These are phyloP conservation scores for Tanypteryx hageni DNA, from an alignment of 2,888 invertebrate species.

Conservation along the genomic window DNA sequence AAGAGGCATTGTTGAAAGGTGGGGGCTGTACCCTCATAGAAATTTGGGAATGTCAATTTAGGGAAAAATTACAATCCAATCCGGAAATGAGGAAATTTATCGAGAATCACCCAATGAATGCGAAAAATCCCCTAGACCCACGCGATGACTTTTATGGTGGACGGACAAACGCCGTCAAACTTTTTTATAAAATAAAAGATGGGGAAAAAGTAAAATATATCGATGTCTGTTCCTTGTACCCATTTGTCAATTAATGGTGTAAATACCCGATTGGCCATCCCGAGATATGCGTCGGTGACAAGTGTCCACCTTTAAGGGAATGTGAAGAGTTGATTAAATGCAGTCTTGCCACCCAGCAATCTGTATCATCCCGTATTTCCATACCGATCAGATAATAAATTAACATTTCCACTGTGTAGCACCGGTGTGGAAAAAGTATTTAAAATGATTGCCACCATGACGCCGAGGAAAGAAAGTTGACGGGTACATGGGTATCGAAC, in stretches of 20 bases:
- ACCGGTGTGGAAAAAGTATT: slow-evolving; percentile 70
- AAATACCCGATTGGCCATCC: slow-evolving; percentile 25
- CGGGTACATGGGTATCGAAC: slow-evolving; percentile 72
- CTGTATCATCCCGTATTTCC: slow-evolving; percentile 72
- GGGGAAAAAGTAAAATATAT: slow-evolving; percentile 19
- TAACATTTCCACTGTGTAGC: slow-evolving; percentile 72
- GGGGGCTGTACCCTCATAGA: slow-evolving; percentile 51
- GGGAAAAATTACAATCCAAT: slow-evolving; percentile 62
- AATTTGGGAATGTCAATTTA: slow-evolving; percentile 68
- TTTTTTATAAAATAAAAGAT: slow-evolving; percentile 68
- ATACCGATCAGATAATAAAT: slow-evolving; percentile 69
- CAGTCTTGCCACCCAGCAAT: slow-evolving; percentile 1
- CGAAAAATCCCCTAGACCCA: slow-evolving; percentile 67
- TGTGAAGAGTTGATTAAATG: slow-evolving; percentile 64
- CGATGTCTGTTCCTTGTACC: not conserved
- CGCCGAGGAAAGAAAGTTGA: slow-evolving; percentile 68
- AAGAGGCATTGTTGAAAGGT: slow-evolving; percentile 71
- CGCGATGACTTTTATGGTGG: slow-evolving; percentile 69
- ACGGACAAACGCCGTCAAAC: slow-evolving; percentile 68
- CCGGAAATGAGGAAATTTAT: not conserved
- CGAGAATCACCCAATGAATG: not conserved
- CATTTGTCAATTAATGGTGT: not conserved
- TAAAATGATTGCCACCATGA: slow-evolving; percentile 71
- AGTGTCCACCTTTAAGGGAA: slow-evolving; percentile 65
- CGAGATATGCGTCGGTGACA: slow-evolving; percentile 67